Evolutionary conservation across 2,113 vertebrate genomes (phyloP).

Genomic region (Bos indicus): DNA sequence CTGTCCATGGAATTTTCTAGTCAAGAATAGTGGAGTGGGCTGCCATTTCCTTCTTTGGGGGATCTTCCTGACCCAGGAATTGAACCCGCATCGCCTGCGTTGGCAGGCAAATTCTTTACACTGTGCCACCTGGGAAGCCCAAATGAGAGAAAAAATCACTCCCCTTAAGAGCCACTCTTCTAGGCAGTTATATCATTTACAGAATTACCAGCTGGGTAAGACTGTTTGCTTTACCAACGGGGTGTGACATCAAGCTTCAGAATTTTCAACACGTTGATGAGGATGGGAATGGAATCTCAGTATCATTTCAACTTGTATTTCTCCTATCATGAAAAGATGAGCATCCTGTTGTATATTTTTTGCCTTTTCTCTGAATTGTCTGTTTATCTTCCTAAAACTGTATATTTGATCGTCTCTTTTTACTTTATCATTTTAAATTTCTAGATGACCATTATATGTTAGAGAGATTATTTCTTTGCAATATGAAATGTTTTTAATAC

Average conservation of each 20-base stretch:
- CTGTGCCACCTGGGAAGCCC: background rate
- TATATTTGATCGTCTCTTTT: background rate
- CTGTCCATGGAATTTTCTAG: background rate
- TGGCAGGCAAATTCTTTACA: background rate
- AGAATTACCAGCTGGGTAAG: background rate
- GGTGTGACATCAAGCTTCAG: background rate
- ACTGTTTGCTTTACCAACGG: background rate
- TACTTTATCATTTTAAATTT: background rate
- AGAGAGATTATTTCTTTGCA: background rate
- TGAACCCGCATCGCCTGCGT: accelerated
- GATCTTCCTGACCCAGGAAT: background rate
- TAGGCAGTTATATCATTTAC: background rate
- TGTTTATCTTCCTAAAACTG: background rate
- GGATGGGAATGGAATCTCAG: background rate
- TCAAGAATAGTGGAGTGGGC: background rate
- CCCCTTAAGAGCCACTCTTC: background rate
- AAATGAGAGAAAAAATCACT: background rate
- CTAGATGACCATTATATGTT: background rate
- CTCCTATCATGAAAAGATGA: background rate
- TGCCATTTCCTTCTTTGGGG: background rate
- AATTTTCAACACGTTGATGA: background rate
- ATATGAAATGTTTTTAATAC: background rate
- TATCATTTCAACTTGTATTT: background rate
- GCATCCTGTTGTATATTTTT: background rate
- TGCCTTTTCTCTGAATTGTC: background rate